Evolutionary conservation across 2,797 vertebrate genomes (phyloP), one percentile per base, ranked within the genome.

Genomic region (Siniperca scherzeri): DNA sequence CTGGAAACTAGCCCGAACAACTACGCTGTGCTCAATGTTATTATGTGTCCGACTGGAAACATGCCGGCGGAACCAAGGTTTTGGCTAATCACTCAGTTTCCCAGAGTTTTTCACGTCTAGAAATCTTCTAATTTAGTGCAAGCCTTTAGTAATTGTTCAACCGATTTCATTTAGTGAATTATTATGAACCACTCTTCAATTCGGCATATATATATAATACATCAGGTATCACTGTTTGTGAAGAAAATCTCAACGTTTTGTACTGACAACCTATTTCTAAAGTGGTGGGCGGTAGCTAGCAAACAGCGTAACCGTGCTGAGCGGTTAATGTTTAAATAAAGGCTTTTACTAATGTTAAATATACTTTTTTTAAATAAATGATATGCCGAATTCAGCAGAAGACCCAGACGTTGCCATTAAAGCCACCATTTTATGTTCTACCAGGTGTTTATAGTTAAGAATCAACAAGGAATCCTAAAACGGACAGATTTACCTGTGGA

Each of bases 31-130:
- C 46, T 13, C 52, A 1, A 0, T 57, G 21, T 73, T 86, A 55
- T 79, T 84, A n/a, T n/a, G 62, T 83, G 85, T 82, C 90, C 93
- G 94, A 87, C 85, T 83, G 50, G 91, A 93, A 95, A 95, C 94
- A 87, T 0, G 42, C 0, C 4, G 13, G 44, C 78, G 92, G 92
- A 94, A 92, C 88, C 48, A 80, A 78, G 0, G 30, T 75, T 61
- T 42, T 5, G 3, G 22, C 1, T 27, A 17, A 9, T 1, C 13
- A 16, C 12, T n/a, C 5, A 33, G 14, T 50, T 46, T 71, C 16
- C 2, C 1, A 27, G 5, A 7, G 0, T 19, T 14, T 21, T 40
- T 36, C 27, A 22, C 16, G 6, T 42, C 38, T 57, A 6, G 0
- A 65, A 33, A 44, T 12, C 10, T 14, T 42, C 22, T 19, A 14